These are phyloP conservation scores for Macrotus californicus DNA, from an alignment of 2,113 vertebrate genomes.

Conservation along the genomic window DNA sequence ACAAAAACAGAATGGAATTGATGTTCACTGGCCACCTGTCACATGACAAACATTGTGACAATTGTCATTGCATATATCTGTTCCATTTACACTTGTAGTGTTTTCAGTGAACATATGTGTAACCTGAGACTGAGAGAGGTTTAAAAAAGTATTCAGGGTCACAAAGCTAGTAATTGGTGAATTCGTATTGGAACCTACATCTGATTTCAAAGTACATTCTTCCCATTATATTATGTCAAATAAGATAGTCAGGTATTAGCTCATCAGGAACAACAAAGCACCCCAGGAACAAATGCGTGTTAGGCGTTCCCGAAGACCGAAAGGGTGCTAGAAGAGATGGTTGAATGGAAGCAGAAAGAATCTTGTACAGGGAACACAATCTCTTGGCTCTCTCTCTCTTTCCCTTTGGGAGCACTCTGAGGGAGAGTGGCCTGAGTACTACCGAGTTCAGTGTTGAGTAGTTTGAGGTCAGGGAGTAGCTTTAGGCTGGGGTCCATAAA, in stretches of 20 bases:
- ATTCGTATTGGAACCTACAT: background rate
- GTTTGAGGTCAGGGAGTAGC: background rate
- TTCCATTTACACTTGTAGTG: background rate
- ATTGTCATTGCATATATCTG: background rate
- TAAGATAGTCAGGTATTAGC: background rate
- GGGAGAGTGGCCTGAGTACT: background rate
- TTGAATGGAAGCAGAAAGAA: background rate
- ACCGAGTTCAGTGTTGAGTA: background rate
- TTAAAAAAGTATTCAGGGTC: background rate
- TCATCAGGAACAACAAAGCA: background rate
- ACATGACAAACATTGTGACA: background rate
- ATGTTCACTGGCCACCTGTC: background rate
- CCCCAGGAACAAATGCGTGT: background rate
- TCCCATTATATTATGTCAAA: background rate
- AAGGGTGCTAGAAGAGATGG: background rate
- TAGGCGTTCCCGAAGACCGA: background rate
- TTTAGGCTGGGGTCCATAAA: background rate
- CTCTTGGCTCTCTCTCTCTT: background rate
- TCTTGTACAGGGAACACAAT: background rate
- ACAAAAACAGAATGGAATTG: background rate
- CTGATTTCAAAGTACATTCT: conserved; percentile 35
- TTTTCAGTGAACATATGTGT: background rate
- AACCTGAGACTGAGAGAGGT: background rate
- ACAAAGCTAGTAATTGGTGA: background rate
- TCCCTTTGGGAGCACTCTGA: too few species aligned